Base-by-base conservation (phyloP, 2,113 vertebrate genomes). In the Barbus barbus region DNA sequence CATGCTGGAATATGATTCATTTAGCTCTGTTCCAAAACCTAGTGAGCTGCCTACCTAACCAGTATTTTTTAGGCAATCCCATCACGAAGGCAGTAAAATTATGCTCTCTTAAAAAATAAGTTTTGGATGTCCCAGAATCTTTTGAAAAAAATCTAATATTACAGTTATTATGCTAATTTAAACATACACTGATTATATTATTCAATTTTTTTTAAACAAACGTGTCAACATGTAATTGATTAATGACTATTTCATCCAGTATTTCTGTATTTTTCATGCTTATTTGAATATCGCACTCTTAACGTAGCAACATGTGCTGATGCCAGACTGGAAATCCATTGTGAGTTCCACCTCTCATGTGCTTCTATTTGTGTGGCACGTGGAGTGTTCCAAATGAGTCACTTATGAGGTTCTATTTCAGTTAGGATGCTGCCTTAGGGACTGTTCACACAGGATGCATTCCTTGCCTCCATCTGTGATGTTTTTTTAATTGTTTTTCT, bases 21-120 rank as follows among this genome's bases (percentile, higher is more conserved):
- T 38, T 60, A 58, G 75, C 75, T 78, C 75, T 38, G 51, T 78
- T 78, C 53, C 75, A 56, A 56, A 77, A 22, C 74, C 44, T 33
- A 60, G 53, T 78, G 33, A 58, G 33, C 33, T 48, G 26, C 26
- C 44, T 51, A 76, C 73, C 46, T 33, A 76, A 53, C 18, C 74
- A 16, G 33, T 13, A 60, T 73, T 78, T n/a, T 58, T 38, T 9
- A 56, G 74, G 51, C 31, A 22, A 58, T 73, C 38, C 13, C n/a
- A 44, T 14, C 11, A 24, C 31, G 1, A n/a, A 56, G 74, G 46
- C 14, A 73, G 20, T 51, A n/a, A n/a, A 12, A 36, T 33, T 14
- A 36, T 33, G 11, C 18, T 53, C 26, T 33, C 12, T 13, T 44
- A 12, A 6, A n/a, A 72, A 72, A 72, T 72, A 41, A 16, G 69